Evolutionary conservation across 2,888 invertebrate species (phyloP), one percentile per base, ranked within the genome.

Genomic region (Melieria picta): DNA sequence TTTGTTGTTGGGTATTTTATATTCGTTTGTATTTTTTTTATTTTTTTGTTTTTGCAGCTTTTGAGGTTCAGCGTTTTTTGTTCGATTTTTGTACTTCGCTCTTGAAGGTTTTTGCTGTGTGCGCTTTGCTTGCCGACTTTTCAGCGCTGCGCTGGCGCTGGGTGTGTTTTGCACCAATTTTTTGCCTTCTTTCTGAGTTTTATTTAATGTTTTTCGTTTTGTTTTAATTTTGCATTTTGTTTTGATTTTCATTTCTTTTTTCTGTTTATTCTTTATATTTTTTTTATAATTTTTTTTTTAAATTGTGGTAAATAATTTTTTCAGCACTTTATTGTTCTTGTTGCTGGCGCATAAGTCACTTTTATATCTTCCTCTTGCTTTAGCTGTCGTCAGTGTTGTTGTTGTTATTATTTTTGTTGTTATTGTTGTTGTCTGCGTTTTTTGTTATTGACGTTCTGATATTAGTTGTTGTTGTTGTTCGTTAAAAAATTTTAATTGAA

Each of bases 401-500:
- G 47, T 52, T 67, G 50, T 50, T n/a, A 13, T 5, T 5, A 5
- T 1, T 45, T 3, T 55, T 65, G n/a, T 2, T 50, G 13, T 67
- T 60, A n/a, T 16, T 57, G 45, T 47, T 55, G 56, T 9, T 7
- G 11, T 43, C 0, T 60, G 11, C 47, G 58, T 30, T 43, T 43
- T 10, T 3, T 50, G 13, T 58, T 10, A 7, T 64, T 56, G 55
- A 11, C 5, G 16, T 7, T 56, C 3, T 47, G 4, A 16, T 13
- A 68, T 5, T 5, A 50, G 16, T 67, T 30, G 13, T 30, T 60
- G 42, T 52, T 71, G 71, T 65, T 74, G n/a, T 74, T 65, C 57
- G 73, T 73, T 78, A 69, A 80, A 78, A 81, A 82, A 82, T 81
- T 82, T 81, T 81, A 81, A 81, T 81, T 81, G 83, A 81, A 81